phyloP scores from a whole-genome alignment of 2,888 invertebrate species.

The Trissolcus japonicus region DNA sequence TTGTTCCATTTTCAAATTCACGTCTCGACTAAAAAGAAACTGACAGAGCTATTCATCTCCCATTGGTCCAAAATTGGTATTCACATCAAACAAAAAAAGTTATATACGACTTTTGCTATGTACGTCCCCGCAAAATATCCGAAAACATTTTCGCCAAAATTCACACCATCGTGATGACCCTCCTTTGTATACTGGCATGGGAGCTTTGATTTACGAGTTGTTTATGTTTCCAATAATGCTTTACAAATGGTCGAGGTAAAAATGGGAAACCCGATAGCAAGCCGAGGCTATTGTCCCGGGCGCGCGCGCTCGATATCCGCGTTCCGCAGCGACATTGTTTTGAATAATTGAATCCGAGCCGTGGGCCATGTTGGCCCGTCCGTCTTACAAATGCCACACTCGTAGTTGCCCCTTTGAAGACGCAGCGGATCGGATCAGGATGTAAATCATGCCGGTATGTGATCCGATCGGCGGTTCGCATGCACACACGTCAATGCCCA shows the following conservation, averaged over 20 bases:
- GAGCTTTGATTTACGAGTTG: no score
- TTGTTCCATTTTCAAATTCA: constrained; percentile 37
- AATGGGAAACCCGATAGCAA: constrained; percentile 9
- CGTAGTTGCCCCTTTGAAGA: constrained; percentile 29
- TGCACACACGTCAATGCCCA: constrained; percentile 39
- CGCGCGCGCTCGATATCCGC: constrained; percentile 34
- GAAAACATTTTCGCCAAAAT: no score
- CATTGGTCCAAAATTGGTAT: neutral
- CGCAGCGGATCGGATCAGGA: constrained; percentile 47
- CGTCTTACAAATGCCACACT: constrained; percentile 55
- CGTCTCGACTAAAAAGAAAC: neutral
- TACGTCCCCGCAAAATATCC: no score
- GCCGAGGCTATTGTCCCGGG: constrained; percentile 21
- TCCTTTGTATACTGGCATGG: no score
- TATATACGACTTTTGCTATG: no score
- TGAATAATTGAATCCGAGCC: constrained; percentile 54
- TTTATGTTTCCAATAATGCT: no score
- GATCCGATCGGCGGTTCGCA: constrained; percentile 46
- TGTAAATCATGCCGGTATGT: constrained; percentile 54
- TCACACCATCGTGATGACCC: no score
- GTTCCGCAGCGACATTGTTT: constrained; percentile 54
- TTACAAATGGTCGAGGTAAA: no score
- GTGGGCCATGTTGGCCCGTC: constrained; percentile 37
- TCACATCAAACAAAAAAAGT: neutral
- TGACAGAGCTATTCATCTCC: neutral